phyloP scores from a whole-genome alignment of 2,888 invertebrate genomes.

The Ophion costatus region DNA sequence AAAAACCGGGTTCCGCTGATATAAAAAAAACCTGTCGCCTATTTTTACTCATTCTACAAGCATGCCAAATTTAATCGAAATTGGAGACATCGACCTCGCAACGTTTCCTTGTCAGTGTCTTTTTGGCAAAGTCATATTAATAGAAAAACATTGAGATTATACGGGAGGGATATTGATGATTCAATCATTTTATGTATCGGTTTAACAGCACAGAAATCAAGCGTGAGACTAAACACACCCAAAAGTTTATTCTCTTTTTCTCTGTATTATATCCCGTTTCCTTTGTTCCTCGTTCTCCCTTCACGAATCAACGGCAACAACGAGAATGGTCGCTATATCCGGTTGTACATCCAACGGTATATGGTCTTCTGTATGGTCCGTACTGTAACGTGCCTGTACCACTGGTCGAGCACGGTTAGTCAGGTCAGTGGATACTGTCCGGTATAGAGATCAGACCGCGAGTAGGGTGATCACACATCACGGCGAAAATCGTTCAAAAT shows the following conservation, averaged over 20 bases:
- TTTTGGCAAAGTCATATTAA: too few species aligned
- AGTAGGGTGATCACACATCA: not conserved
- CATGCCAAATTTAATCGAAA: too few species aligned
- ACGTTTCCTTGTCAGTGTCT: too few species aligned
- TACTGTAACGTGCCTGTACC: conserved; percentile 28
- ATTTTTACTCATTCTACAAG: too few species aligned
- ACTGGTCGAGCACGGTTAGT: conserved; percentile 40
- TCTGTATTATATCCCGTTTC: not conserved
- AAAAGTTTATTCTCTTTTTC: not conserved
- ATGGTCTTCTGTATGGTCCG: conserved; percentile 13
- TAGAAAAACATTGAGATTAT: too few species aligned
- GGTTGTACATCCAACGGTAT: conserved; percentile 30
- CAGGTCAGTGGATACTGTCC: conserved; percentile 30
- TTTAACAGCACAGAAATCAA: not conserved
- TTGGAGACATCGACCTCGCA: too few species aligned
- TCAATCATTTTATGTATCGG: too few species aligned
- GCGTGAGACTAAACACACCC: not conserved
- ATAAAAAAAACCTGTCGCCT: too few species aligned
- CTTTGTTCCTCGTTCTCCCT: conserved; percentile 33
- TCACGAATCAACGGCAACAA: conserved; percentile 47
- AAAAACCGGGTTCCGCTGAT: too few species aligned
- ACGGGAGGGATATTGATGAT: too few species aligned
- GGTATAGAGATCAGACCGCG: conserved; percentile 33
- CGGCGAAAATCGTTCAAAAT: not conserved
- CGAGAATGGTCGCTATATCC: conserved; percentile 32